A percentile compares a stretch with the other conserved stretches of the same genome.
These are phyloP conservation scores for Incurvaria masculella DNA, from an alignment of 2,888 invertebrate species.

Conservation along the genomic window DNA sequence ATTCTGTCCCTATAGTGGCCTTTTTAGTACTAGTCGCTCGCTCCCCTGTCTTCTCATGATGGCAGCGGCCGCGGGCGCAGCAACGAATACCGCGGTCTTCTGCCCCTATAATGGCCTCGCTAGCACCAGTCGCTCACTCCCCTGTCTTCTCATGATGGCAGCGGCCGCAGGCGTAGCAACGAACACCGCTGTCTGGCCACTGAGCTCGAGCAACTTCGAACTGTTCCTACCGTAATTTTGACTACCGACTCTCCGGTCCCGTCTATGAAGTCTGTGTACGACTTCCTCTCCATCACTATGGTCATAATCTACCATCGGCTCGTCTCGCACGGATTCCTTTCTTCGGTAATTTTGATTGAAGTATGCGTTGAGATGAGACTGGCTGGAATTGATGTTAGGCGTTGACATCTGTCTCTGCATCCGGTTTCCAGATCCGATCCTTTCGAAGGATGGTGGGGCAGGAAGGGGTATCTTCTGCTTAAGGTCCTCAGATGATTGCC, in stretches of 20 bases:
- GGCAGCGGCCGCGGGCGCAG: slow-evolving; percentile 14
- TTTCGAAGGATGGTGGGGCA: slow-evolving; percentile 29
- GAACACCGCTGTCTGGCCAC: slow-evolving; percentile 40
- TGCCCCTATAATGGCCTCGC: slow-evolving; percentile 33
- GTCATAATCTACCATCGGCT: slow-evolving; percentile 49
- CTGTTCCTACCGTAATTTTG: neutral
- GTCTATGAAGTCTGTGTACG: slow-evolving; percentile 24
- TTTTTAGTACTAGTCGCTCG: slow-evolving; percentile 42
- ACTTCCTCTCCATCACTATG: slow-evolving; percentile 48
- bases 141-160: slow-evolving; percentile 45
- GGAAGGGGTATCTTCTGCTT: slow-evolving; percentile 32
- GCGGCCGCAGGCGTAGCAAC: slow-evolving; percentile 44
- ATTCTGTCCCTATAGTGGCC: slow-evolving; percentile 28
- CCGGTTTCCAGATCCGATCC: slow-evolving; percentile 25
- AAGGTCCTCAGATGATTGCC: slow-evolving; percentile 44
- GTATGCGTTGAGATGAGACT: slow-evolving; percentile 28
- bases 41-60: slow-evolving; percentile 46
- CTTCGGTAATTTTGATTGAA: slow-evolving; percentile 35
- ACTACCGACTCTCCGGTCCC: neutral
- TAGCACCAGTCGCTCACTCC: slow-evolving; percentile 43
- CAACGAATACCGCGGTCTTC: neutral
- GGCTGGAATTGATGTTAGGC: slow-evolving; percentile 33
- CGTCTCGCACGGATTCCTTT: slow-evolving; percentile 33
- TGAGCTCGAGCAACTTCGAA: slow-evolving; percentile 37
- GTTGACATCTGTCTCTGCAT: slow-evolving; percentile 38